Conservation (phyloP, 2,113 vertebrate genomes). For the Syngnathus typhle region DNA sequence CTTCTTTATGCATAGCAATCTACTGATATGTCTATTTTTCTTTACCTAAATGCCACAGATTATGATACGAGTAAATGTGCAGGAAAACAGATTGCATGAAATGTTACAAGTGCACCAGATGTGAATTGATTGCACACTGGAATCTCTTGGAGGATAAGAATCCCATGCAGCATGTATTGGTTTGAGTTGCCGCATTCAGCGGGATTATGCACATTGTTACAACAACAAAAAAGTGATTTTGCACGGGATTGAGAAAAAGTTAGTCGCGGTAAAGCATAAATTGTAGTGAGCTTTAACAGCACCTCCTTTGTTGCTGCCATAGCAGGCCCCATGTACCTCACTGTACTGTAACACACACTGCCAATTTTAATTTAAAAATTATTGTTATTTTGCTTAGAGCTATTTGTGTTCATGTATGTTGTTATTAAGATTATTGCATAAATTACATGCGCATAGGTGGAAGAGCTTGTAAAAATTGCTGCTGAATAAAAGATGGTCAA, state of each 20-base stretch:
- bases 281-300: conserved; percentile 13
- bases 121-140: not conserved
- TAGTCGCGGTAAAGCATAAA: conserved; percentile 35
- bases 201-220: conserved; percentile 27
- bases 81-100: not conserved
- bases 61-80: not conserved
- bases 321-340: conserved; percentile 23
- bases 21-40: not conserved
- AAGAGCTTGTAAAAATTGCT: not conserved
- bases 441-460: conserved; percentile 14
- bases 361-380: conserved; percentile 70
- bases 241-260: conserved; percentile 33
- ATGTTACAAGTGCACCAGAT: not conserved
- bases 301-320: conserved; percentile 23
- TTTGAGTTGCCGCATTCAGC: conserved; percentile 1
- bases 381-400: conserved; percentile 65
- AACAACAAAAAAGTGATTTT: not conserved
- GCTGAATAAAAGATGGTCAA: conserved; percentile 38
- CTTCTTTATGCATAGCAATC: not conserved
- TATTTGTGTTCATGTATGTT: conserved; percentile 35
- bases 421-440: conserved; percentile 29
- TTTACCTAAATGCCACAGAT: not conserved
- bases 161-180: conserved; percentile 11
- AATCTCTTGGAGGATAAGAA: conserved; percentile 2
- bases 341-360: conserved; percentile 51